Percentiles rank a stretch among this genome's conserved stretches.
phyloP scores from a whole-genome alignment of 2,888 invertebrate genomes.

The Andrena chrysosceles region DNA sequence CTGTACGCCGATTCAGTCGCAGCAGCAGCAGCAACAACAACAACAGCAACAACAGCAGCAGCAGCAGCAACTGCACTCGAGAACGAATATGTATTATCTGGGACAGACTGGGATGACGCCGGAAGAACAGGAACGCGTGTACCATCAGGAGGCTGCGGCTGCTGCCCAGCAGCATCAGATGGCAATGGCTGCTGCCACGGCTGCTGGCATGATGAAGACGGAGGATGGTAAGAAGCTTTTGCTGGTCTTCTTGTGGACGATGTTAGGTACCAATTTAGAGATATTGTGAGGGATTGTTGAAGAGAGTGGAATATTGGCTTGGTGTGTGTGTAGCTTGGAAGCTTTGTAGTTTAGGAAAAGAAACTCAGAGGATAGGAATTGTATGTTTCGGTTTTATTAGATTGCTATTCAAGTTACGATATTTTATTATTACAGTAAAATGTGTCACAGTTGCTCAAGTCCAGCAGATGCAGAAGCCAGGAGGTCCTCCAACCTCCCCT shows the following conservation, averaged over 20 bases:
- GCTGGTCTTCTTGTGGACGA: background rate
- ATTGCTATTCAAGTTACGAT: too few relatives aligned
- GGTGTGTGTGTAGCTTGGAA: too few relatives aligned
- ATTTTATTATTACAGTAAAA: slow-evolving; percentile 88
- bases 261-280: background rate
- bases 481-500: slow-evolving; percentile 90
- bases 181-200: slow-evolving; percentile 86
- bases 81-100: slow-evolving; percentile 88
- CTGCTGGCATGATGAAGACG: slow-evolving; percentile 89
- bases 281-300: too few relatives aligned
- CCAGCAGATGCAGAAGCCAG: slow-evolving; percentile 87
- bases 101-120: slow-evolving; percentile 86
- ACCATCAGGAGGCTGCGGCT: slow-evolving; percentile 87
- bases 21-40: slow-evolving; percentile 83
- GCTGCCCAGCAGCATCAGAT: slow-evolving; percentile 86
- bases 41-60: slow-evolving; percentile 84
- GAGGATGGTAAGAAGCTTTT: slow-evolving; percentile 85
- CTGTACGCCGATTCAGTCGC: slow-evolving; percentile 82
- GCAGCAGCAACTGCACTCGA: slow-evolving; percentile 84
- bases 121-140: slow-evolving; percentile 88
- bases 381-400: too few relatives aligned
- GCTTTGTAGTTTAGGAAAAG: too few relatives aligned
- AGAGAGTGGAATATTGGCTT: too few relatives aligned
- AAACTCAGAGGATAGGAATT: too few relatives aligned
- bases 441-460: slow-evolving; percentile 91